Percentiles rank a stretch among this genome's conserved stretches.
Conservation (phyloP, 2,888 invertebrate species). For the Drosophila peninsularis region DNA sequence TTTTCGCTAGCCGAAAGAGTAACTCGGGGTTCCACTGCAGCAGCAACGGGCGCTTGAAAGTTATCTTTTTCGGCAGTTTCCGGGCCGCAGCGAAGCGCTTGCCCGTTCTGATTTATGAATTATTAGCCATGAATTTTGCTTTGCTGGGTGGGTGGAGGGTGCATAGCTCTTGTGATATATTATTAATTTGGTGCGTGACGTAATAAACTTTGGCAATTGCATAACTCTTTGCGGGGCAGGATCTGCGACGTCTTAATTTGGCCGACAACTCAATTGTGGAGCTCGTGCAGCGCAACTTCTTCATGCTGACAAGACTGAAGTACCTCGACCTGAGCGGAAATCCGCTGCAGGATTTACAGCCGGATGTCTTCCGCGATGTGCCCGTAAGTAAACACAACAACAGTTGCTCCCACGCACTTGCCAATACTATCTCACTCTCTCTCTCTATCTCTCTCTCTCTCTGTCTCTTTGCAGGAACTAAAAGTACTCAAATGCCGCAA, state of each 20-base stretch:
- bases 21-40: conserved; percentile 27
- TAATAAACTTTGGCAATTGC: conserved; percentile 60
- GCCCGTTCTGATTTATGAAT: conserved; percentile 63
- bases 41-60: conserved; percentile 26
- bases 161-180: conserved; percentile 51
- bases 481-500: conserved; percentile 89
- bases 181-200: conserved; percentile 70
- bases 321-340: conserved; percentile 91
- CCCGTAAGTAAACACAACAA: conserved; percentile 85
- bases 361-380: conserved; percentile 91
- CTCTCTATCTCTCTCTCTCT: conserved; percentile 13
- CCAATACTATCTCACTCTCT: conserved; percentile 4
- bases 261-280: conserved; percentile 89
- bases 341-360: conserved; percentile 89
- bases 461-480: conserved; percentile 86
- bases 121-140: conserved; percentile 64
- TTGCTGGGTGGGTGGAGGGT: background rate
- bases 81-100: conserved; percentile 31
- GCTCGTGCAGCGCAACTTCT: conserved; percentile 90
- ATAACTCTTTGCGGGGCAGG: conserved; percentile 82
- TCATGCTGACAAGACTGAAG: conserved; percentile 89
- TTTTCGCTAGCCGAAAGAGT: conserved; percentile 12
- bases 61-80: conserved; percentile 56
- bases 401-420: conserved; percentile 31
- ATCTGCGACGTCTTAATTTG: conserved; percentile 88